Evolutionary conservation across 1,140 invertebrate species (phyloP).

Genomic region (Calosoma granatense): DNA sequence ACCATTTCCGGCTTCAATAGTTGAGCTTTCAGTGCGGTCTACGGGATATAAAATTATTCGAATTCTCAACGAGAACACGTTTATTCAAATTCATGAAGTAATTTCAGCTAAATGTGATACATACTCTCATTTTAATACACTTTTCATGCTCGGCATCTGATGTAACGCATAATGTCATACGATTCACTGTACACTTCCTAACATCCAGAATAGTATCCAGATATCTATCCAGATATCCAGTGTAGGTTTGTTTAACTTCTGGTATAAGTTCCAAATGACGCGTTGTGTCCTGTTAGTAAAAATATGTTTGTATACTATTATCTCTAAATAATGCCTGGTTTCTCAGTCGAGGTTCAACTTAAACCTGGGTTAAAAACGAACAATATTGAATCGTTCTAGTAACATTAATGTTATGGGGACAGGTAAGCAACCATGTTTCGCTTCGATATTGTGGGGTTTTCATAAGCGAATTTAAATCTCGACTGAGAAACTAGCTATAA

Average conservation of each 20-base stretch:
- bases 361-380: no score
- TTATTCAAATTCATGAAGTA: no score
- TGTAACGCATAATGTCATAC: slow-evolving; percentile 80
- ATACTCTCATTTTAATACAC: slow-evolving; percentile 88
- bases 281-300: slow-evolving; percentile 53
- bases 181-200: slow-evolving; percentile 65
- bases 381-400: no score
- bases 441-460: no score
- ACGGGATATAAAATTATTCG: no score
- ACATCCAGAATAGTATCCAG: slow-evolving; percentile 61
- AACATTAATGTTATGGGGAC: no score
- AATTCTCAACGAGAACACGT: slow-evolving; percentile 19
- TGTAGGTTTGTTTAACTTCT: slow-evolving; percentile 50
- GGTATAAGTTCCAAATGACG: slow-evolving; percentile 47
- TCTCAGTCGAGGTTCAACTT: no score
- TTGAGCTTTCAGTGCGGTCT: slow-evolving; percentile 78
- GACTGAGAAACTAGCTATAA: neutral
- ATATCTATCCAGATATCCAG: slow-evolving; percentile 47
- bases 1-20: slow-evolving; percentile 78
- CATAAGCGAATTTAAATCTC: no score
- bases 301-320: slow-evolving; percentile 15
- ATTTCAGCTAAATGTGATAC: slow-evolving; percentile 18
- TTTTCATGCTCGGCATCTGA: slow-evolving; percentile 85
- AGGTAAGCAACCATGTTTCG: no score
- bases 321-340: no score